These are phyloP conservation scores for Diphyllodes magnificus DNA, from an alignment of 2,113 vertebrate species.

Conservation along the genomic window DNA sequence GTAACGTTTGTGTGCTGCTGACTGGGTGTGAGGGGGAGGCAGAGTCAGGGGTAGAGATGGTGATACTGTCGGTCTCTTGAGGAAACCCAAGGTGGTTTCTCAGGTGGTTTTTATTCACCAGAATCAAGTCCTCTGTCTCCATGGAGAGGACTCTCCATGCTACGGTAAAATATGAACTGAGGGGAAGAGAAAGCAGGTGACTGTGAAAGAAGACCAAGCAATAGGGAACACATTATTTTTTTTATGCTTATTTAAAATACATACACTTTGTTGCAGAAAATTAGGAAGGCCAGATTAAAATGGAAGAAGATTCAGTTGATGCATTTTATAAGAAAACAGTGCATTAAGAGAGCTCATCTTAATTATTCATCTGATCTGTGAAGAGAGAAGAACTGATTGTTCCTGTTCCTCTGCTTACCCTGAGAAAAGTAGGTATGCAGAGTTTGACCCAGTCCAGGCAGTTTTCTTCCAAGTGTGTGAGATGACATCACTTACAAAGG, in stretches of 20 bases:
- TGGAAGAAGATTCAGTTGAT: background rate
- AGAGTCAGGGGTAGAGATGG: background rate
- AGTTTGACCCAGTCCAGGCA: background rate
- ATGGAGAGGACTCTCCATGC: background rate
- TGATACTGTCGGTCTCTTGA: background rate
- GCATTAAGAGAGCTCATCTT: background rate
- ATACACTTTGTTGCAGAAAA: background rate
- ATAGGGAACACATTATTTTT: background rate
- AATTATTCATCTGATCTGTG: background rate
- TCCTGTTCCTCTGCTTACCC: background rate
- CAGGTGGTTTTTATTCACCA: background rate
- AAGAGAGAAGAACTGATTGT: background rate
- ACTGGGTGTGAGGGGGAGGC: background rate
- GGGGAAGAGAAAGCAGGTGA: background rate
- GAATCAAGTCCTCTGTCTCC: background rate
- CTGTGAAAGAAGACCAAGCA: background rate
- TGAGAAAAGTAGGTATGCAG: background rate
- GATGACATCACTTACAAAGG: background rate
- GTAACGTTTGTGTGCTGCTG: background rate
- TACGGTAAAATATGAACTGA: background rate
- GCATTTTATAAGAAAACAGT: background rate
- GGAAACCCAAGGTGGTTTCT: background rate
- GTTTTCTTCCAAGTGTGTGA: background rate
- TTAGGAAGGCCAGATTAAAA: background rate
- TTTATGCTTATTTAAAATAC: background rate